Percentiles rank a stretch among this genome's conserved stretches.
These are phyloP conservation scores for Drosophila siamana DNA, from an alignment of 2,888 invertebrate genomes.

Conservation along the genomic window DNA sequence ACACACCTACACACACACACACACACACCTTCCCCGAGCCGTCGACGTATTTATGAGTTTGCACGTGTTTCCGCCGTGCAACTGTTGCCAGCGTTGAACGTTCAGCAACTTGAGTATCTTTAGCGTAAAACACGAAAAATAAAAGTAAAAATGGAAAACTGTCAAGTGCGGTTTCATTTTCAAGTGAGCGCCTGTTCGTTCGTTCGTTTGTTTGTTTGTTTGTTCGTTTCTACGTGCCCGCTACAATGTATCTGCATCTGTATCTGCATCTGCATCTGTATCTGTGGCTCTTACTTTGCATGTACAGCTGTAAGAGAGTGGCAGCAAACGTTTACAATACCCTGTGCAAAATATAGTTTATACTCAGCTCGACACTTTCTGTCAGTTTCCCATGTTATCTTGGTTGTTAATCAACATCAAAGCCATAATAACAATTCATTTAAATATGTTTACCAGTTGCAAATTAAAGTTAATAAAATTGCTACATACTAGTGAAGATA, in stretches of 20 bases:
- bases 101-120: slow-evolving; percentile 60
- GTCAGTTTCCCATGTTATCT: no score
- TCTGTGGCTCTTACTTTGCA: background rate
- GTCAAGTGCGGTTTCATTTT: slow-evolving; percentile 63
- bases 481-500: no score
- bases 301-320: slow-evolving; percentile 1
- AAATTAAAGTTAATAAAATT: no score
- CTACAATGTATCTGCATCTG: slow-evolving; percentile 17
- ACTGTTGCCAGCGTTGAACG: slow-evolving; percentile 51
- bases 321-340: slow-evolving; percentile 48
- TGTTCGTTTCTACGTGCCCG: slow-evolving; percentile 23
- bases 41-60: slow-evolving; percentile 53
- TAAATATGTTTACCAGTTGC: no score
- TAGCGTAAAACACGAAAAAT: slow-evolving; percentile 13
- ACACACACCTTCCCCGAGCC: background rate
- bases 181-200: slow-evolving; percentile 60
- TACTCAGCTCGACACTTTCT: no score
- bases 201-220: slow-evolving; percentile 46
- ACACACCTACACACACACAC: background rate
- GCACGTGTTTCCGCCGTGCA: slow-evolving; percentile 61
- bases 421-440: no score
- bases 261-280: slow-evolving; percentile 6
- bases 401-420: no score
- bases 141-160: slow-evolving; percentile 22
- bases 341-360: no score